Base-by-base conservation (phyloP, 1,140 invertebrate species). In the Drosophila murphyi region DNA sequence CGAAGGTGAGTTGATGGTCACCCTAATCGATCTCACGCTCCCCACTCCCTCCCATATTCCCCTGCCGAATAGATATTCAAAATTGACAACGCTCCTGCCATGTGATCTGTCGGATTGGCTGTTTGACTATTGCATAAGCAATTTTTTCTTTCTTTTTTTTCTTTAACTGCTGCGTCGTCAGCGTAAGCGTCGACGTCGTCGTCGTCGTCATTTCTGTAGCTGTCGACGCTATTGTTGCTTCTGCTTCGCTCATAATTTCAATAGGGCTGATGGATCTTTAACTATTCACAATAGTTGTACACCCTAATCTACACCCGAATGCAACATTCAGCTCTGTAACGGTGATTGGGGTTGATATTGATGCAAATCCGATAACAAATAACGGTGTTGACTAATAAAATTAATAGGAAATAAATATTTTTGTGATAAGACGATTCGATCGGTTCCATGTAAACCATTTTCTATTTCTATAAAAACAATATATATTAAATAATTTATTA, bases 131-230 rank as follows among this genome's bases (percentile, higher is more conserved):
- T 87, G 83, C 82, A 87, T 87, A 87, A 87, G 79, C 72, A 12
- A n/a, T n/a, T 43, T 75, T 82, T 88, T 85, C 85, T 88, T 83
- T 88, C 80, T 89, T 85, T 85, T 87, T 70, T 72, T 63, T 76
- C 55, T 63, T 59, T 59, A 57, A 60, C 51, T 59, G 64, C 67
- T 64, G 20, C 63, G 63, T 50, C 52, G 72, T 45, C 54, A 34
- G 41, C 28, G 68, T 45, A 10, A 29, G n/a, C 20, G 60, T 48
- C 56, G n/a, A 12, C 60, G 43, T 47, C n/a, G 48, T 45, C 54
- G 63, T 50, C 20, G 54, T 51, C 50, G 50, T 32, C 48, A 50
- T 35, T 31, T 50, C 41, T 57, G 59, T 70, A 76, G 72, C 54
- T 70, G 48, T 80, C 12, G 62, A 45, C 52, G 34, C 28, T 45